Percentiles rank a stretch among this genome's conserved stretches.
phyloP scores from a whole-genome alignment of 1,140 invertebrate species.

The Aphelinus atriplicis region DNA sequence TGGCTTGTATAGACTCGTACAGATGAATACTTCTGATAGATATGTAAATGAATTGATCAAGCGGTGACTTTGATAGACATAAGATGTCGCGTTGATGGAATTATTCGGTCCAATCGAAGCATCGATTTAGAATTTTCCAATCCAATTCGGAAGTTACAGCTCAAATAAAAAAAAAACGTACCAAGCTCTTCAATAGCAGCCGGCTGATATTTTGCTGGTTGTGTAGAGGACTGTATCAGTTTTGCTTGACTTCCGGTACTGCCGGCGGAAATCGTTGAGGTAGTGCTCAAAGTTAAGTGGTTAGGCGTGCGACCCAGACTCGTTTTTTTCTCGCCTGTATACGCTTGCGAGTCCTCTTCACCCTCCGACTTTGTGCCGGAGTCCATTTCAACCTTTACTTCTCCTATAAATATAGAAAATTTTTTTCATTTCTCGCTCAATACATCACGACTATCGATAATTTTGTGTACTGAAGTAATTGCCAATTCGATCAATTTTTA shows the following conservation, averaged over 20 bases:
- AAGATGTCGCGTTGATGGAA: too few relatives aligned
- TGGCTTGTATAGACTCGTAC: too few relatives aligned
- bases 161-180: conserved; percentile 65
- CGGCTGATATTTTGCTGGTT: conserved; percentile 88
- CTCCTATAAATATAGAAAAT: conserved; percentile 49
- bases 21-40: too few relatives aligned
- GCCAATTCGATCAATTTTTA: too few relatives aligned
- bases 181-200: conserved; percentile 86
- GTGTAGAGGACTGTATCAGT: conserved; percentile 92
- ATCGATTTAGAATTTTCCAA: too few relatives aligned
- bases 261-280: conserved; percentile 91
- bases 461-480: too few relatives aligned
- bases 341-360: conserved; percentile 82
- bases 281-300: conserved; percentile 91
- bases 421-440: conserved; percentile 3
- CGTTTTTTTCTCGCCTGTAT: conserved; percentile 73
- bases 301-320: conserved; percentile 88
- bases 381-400: conserved; percentile 70
- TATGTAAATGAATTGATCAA: too few relatives aligned
- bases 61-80: too few relatives aligned
- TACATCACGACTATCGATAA: too few relatives aligned
- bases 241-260: conserved; percentile 93
- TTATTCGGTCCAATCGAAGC: too few relatives aligned
- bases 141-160: too few relatives aligned
- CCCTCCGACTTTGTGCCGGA: conserved; percentile 86